These are phyloP conservation scores for Zaprionus obscuricornis DNA, from an alignment of 2,888 invertebrate species.

Conservation along the genomic window DNA sequence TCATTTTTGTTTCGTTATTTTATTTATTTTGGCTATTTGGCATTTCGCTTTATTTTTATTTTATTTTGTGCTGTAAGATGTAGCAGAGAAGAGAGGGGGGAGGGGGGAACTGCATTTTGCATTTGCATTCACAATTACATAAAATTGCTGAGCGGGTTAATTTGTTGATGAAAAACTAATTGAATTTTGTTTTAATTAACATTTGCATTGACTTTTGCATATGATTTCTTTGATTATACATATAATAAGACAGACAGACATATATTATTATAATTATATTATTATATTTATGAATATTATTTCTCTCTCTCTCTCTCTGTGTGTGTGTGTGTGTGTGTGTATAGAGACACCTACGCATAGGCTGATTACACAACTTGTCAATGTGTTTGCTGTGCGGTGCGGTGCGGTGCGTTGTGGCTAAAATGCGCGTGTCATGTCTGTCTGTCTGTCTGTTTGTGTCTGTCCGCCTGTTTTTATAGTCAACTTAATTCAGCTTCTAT, in stretches of 20 bases:
- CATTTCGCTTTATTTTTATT: constrained; percentile 42
- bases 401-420: constrained; percentile 21
- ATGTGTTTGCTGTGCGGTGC: constrained; percentile 16
- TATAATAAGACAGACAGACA: neutral
- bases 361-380: constrained; percentile 42
- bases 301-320: no score
- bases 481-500: constrained; percentile 51
- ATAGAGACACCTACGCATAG: constrained; percentile 23
- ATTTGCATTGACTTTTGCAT: constrained; percentile 31
- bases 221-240: neutral
- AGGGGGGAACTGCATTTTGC: constrained; percentile 43
- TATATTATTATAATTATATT: neutral
- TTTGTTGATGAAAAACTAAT: constrained; percentile 58
- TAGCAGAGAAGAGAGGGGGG: constrained; percentile 15
- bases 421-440: constrained; percentile 40
- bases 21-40: constrained; percentile 60
- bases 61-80: constrained; percentile 8
- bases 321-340: constrained; percentile 1
- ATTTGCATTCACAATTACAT: constrained; percentile 69
- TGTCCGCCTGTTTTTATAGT: constrained; percentile 36
- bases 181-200: constrained; percentile 55
- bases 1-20: constrained; percentile 48
- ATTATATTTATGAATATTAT: neutral
- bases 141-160: constrained; percentile 57
- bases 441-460: constrained; percentile 22